A percentile compares a stretch with the other conserved stretches of the same genome.
phyloP scores from a whole-genome alignment of 2,797 vertebrate genomes.

The Pseudochirops corinnae region DNA sequence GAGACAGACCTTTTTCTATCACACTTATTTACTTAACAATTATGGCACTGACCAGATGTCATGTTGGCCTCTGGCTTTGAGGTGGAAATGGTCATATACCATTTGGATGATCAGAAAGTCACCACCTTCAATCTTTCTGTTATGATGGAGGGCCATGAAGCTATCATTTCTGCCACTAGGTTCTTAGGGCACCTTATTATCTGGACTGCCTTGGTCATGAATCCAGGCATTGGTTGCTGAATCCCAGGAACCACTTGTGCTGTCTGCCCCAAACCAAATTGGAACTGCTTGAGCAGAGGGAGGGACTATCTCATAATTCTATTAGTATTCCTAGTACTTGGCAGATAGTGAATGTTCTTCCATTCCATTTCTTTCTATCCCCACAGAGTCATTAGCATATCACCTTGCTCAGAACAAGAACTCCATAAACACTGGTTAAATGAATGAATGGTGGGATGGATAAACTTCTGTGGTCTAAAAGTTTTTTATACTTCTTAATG shows the following conservation, averaged over 20 bases:
- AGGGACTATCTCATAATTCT: accelerated
- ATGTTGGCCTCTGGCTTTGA: background rate
- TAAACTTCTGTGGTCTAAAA: background rate
- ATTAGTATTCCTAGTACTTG: background rate
- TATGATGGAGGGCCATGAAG: background rate
- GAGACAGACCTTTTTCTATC: background rate
- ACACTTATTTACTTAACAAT: background rate
- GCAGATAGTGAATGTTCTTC: background rate
- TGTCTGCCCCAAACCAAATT: background rate
- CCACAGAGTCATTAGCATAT: background rate
- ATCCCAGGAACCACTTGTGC: background rate
- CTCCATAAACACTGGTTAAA: background rate
- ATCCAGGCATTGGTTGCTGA: background rate
- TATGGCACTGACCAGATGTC: background rate
- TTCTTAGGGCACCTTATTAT: background rate
- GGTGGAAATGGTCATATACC: background rate
- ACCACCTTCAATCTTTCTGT: background rate
- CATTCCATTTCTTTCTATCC: background rate
- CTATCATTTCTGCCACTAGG: background rate
- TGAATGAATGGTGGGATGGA: background rate
- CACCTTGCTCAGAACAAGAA: background rate
- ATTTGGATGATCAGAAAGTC: background rate
- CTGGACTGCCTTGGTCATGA: background rate
- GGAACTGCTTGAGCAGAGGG: background rate
- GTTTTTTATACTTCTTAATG: background rate